Evolutionary conservation across 2,113 vertebrate genomes (phyloP), one percentile per base, ranked within the genome.

Genomic region (Edolisoma coerulescens): DNA sequence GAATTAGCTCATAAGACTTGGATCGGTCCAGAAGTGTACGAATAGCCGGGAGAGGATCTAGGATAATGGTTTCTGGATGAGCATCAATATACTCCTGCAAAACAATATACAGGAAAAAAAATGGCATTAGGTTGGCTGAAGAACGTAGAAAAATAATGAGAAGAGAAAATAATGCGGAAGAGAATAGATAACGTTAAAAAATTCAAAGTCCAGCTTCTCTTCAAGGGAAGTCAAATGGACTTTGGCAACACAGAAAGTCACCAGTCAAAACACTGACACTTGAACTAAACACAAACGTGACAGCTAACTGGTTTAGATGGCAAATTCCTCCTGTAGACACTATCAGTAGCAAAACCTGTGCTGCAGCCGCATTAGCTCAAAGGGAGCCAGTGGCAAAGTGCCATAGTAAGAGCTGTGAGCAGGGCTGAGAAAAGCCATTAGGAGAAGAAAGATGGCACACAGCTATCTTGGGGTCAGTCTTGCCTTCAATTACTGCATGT

Each of bases 1-100:
- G 99, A 96, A 99, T 99, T 68, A 99, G 98, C 96, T 99, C 99
- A 2, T 99, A 99, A 84, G 99, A 99, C 96, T 99, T 99, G 97
- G 99, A 99, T 87, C 99, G 99, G 96, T 99, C 99, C 64, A 99
- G 98, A 88, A 99, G 98, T 1, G 99, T 99, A 54, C 99, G 98
- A 95, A 99, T 99, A 93, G 99, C 99, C 3, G 99, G 99, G 30
- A 99, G 99, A 13, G 99, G 99, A 86, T 99, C 99, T 96, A 99
- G 97, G 91, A 99, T 97, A n/a, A 99, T 99, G 86, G 99, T 99
- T 98, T 99, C 99, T 8, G 99, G 99, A 95, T 99, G 99, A 63
- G 99, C 98, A 39, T 99, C 99, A 35, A 99, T 99, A 97, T 99
- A 99, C 50, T 99, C 99, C 99, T 99, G 97, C 73, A 97, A 97